A percentile compares a stretch with the other conserved stretches of the same genome.
phyloP scores from a whole-genome alignment of 2,797 vertebrate species.

The Galaxias olidus region DNA sequence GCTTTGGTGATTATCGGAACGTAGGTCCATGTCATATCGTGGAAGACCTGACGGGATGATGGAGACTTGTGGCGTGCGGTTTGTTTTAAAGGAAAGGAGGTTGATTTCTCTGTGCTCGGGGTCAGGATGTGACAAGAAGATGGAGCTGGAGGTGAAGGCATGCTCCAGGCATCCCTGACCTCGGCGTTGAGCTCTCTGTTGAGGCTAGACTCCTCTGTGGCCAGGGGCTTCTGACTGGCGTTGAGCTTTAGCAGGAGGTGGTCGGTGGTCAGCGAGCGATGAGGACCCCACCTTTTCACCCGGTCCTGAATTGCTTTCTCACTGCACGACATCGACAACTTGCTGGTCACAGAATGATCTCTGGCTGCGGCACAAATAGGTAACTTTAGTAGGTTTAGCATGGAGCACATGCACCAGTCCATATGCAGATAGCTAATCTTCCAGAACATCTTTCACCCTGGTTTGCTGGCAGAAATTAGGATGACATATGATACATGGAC shows the following conservation, averaged over 20 bases:
- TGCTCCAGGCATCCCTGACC: slow-evolving; percentile 62
- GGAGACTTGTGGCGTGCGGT: neutral
- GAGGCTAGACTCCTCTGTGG: slow-evolving; percentile 38
- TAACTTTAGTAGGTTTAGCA: neutral
- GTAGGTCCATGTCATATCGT: slow-evolving; percentile 42
- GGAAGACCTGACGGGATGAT: neutral
- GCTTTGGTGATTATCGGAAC: slow-evolving; percentile 56
- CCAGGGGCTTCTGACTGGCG: slow-evolving; percentile 56
- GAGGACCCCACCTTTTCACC: slow-evolving; percentile 51
- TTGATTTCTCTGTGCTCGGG: neutral
- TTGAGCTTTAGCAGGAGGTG: slow-evolving; percentile 69
- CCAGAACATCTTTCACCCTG: no score
- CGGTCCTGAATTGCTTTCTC: slow-evolving; percentile 44
- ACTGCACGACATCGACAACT: slow-evolving; percentile 35
- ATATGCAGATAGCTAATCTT: no score
- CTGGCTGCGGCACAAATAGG: slow-evolving; percentile 18
- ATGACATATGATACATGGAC: no score
- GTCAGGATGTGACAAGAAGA: neutral
- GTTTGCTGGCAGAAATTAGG: no score
- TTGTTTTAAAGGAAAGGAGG: neutral
- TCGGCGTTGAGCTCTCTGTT: slow-evolving; percentile 53
- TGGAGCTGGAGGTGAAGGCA: slow-evolving; percentile 5
- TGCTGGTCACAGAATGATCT: slow-evolving; percentile 5
- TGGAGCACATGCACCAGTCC: no score
- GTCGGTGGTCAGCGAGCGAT: slow-evolving; percentile 50